Evolutionary conservation across 2,888 invertebrate species (phyloP).

Genomic region (Antitype chi): DNA sequence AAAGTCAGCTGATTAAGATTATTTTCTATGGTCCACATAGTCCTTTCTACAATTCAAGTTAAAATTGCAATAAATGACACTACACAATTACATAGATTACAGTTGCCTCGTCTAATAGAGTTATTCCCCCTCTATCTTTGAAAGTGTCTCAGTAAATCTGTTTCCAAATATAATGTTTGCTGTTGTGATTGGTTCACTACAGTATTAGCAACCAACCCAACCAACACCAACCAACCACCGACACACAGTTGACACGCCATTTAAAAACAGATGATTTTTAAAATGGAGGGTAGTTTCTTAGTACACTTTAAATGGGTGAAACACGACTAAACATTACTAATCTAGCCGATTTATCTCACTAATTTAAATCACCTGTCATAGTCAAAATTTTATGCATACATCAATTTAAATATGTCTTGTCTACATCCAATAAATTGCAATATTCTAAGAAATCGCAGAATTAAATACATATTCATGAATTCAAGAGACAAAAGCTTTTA

Average conservation of each 20-base stretch:
- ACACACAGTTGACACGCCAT: neutral
- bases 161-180: neutral
- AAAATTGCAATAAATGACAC: slow-evolving; percentile 15
- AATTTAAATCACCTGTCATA: slow-evolving; percentile 5
- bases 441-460: neutral
- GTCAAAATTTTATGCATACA: slow-evolving; percentile 30
- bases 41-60: slow-evolving; percentile 34
- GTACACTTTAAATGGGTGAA: neutral
- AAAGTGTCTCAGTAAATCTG: neutral
- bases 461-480: slow-evolving; percentile 29
- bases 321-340: slow-evolving; percentile 4
- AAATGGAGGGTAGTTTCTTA: neutral
- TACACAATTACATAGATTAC: slow-evolving; percentile 4
- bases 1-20: slow-evolving; percentile 28
- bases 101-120: neutral
- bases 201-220: neutral
- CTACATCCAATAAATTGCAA: slow-evolving; percentile 11
- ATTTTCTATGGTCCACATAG: slow-evolving; percentile 54
- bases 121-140: neutral
- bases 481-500: slow-evolving; percentile 28
- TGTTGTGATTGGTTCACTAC: neutral
- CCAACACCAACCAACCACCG: neutral
- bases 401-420: slow-evolving; percentile 27
- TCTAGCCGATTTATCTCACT: slow-evolving; percentile 11
- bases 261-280: neutral